These are phyloP conservation scores for Oreochromis mossambicus DNA, from an alignment of 2,797 vertebrate species.

Conservation along the genomic window DNA sequence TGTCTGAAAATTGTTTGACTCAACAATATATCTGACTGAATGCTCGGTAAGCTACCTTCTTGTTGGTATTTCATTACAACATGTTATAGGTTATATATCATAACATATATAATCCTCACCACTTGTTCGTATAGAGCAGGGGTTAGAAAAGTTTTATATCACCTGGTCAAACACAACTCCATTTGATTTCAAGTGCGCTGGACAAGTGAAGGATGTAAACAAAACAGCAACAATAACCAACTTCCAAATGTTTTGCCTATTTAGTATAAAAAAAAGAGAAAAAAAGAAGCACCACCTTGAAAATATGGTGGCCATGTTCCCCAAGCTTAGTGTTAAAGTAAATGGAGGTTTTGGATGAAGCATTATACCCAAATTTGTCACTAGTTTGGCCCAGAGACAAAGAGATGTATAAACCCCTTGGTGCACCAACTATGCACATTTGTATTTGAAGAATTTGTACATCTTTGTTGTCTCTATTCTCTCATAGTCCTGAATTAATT, in stretches of 20 bases:
- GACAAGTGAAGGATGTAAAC: background rate
- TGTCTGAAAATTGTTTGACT: background rate
- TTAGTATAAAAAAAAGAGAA: background rate
- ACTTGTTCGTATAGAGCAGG: background rate
- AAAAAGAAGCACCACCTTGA: background rate
- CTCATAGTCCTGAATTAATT: constrained; percentile 27
- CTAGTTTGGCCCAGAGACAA: background rate
- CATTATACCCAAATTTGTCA: background rate
- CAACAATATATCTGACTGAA: background rate
- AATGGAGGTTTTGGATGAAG: background rate
- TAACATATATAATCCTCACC: background rate
- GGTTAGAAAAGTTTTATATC: background rate
- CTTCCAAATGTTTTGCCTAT: background rate
- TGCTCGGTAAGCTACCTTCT: background rate
- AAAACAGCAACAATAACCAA: background rate
- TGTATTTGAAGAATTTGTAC: background rate
- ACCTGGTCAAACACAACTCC: background rate
- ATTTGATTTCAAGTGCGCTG: background rate
- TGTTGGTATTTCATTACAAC: background rate
- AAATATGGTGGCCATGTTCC: background rate
- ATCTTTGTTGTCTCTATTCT: constrained; percentile 10
- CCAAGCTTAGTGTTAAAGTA: fast-evolving
- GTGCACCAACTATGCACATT: background rate
- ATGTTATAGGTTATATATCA: background rate
- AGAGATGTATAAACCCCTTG: background rate